Conservation (phyloP, 2,113 vertebrate genomes). For the Hydropotes inermis region DNA sequence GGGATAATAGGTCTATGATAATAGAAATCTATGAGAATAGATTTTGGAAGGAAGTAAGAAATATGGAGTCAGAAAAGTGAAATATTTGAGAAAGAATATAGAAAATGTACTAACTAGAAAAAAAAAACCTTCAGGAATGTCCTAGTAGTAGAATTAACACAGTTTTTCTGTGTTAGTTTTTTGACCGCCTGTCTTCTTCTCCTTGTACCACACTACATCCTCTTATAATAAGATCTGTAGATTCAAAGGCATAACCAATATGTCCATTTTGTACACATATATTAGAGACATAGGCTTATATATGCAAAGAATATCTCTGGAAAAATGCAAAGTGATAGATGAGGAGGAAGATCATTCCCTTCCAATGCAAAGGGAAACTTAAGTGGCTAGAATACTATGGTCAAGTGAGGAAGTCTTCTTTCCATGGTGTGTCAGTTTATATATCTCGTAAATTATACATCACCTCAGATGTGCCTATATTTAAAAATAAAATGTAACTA, state of each 20-base stretch:
- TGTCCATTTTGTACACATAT: not conserved
- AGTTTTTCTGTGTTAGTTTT: too few species aligned
- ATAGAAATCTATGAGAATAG: not conserved
- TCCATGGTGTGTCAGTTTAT: not conserved
- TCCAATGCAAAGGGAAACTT: not conserved
- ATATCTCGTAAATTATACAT: not conserved
- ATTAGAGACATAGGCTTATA: not conserved
- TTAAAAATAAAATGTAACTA: not conserved
- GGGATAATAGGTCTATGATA: not conserved
- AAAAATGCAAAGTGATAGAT: not conserved
- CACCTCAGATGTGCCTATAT: not conserved
- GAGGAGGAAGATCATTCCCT: not conserved
- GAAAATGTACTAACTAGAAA: not conserved
- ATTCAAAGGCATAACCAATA: not conserved
- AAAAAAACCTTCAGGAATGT: too few species aligned
- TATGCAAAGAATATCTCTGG: not conserved
- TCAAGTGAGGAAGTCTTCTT: not conserved
- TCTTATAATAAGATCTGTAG: not conserved
- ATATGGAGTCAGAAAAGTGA: not conserved
- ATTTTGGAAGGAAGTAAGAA: not conserved
- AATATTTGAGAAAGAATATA: not conserved
- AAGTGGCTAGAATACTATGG: not conserved
- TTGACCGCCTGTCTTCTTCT: not conserved
- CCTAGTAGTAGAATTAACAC: not conserved
- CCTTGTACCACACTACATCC: not conserved